Evolutionary conservation across 2,797 vertebrate genomes (phyloP).

Genomic region (Crenuchus spilurus): DNA sequence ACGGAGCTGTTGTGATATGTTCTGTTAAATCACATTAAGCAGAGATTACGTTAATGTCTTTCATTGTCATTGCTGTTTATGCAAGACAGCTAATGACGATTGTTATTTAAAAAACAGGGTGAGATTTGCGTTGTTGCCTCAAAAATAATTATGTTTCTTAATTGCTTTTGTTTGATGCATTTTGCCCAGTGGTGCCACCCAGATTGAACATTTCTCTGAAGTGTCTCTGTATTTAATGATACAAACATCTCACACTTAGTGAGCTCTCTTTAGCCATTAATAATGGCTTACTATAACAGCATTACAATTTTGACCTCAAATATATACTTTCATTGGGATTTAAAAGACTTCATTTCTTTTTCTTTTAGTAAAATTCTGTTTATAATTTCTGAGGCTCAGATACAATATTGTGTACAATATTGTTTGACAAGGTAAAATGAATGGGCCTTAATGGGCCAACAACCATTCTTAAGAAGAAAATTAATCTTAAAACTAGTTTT

Average conservation of each 20-base stretch:
- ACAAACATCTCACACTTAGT: constrained; percentile 31
- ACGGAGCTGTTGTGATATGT: constrained; percentile 18
- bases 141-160: constrained; percentile 81
- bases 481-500: too few relatives aligned
- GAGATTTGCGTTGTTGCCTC: constrained; percentile 67
- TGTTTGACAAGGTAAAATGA: too few relatives aligned
- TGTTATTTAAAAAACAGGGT: constrained; percentile 76
- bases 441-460: too few relatives aligned
- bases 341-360: neutral
- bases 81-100: constrained; percentile 51
- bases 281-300: neutral
- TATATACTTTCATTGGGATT: neutral
- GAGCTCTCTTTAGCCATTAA: neutral
- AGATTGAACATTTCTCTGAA: constrained; percentile 48
- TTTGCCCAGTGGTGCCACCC: constrained; percentile 40
- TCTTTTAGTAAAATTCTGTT: neutral
- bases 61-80: constrained; percentile 38
- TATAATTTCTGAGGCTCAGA: neutral
- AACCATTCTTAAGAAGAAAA: too few relatives aligned
- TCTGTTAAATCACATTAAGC: constrained; percentile 48
- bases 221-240: constrained; percentile 47
- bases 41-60: constrained; percentile 49
- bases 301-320: neutral
- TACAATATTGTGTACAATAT: too few relatives aligned
- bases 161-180: constrained; percentile 70